Base-by-base conservation (phyloP, 2,888 invertebrate genomes). In the Perizoma flavofasciatum region DNA sequence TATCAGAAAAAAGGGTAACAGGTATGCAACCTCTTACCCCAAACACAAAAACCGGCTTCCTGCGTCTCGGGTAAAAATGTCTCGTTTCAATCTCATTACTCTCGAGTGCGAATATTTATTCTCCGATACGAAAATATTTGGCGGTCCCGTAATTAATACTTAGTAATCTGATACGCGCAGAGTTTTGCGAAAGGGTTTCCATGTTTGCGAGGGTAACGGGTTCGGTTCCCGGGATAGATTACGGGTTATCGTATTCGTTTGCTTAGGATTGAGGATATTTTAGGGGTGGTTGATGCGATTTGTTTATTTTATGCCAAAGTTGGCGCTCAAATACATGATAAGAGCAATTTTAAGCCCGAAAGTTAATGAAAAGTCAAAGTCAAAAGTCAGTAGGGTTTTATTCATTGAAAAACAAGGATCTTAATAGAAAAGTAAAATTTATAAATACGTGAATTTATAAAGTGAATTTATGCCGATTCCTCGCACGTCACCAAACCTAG, bases 71-170 rank as follows among this genome's bases (percentile, higher is more conserved):
- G 22, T 22, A 22, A 22, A n/a, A 22, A 22, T 22, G 22, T 22
- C 22, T 22, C 22, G 22, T 22, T 22, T 22, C 22, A 22, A 22
- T 56, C 56, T 54, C 55, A 49, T 59, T 55, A 57, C 59, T 53
- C 11, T 41, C 43, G 22, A 22, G 48, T 51, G 22, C 1, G 22
- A 48, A 46, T 51, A 37, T 37, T 22, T 47, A 47, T 22, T 48
- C 11, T 34, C 33, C 11, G 39, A 54, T 55, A 57, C 47, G 59
- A 61, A 61, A 66, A 59, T 48, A 50, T 51, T 50, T 54, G 22
- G 43, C 49, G 6, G 11, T 54, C 34, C 40, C 62, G 63, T 86
- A 86, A 87, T 87, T 85, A 86, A 85, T 88, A 84, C 79, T 74
- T 65, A 76, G 85, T 81, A 81, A 85, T 76, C 74, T 70, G 81